A percentile compares a stretch with the other conserved stretches of the same genome.
phyloP scores from a whole-genome alignment of 2,113 vertebrate genomes.

The Seriola dumerili region DNA sequence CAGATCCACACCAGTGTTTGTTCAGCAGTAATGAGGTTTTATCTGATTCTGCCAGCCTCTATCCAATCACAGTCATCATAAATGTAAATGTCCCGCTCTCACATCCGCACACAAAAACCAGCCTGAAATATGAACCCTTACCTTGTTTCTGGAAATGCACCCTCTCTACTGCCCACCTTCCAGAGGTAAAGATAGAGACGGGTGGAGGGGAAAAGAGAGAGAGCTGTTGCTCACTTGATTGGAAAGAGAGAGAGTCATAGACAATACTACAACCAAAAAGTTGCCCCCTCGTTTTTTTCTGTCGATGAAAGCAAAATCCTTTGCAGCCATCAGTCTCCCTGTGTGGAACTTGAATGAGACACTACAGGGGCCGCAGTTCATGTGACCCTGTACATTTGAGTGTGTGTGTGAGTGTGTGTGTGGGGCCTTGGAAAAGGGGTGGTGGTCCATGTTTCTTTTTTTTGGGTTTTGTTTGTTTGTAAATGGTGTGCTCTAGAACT shows the following conservation, averaged over 20 bases:
- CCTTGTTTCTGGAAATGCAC: conserved; percentile 77
- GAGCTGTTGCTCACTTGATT: conserved; percentile 55
- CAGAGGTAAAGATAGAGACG: conserved; percentile 63
- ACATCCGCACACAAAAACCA: conserved; percentile 19
- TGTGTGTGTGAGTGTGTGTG: conserved; percentile 4
- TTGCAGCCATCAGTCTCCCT: conserved; percentile 59
- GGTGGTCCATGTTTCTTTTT: conserved; percentile 59
- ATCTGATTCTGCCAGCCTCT: conserved; percentile 33
- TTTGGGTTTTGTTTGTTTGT: conserved; percentile 76
- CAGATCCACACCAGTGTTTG: conserved; percentile 20
- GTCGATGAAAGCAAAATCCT: conserved; percentile 83
- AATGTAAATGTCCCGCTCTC: conserved; percentile 30
- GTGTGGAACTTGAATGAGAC: conserved; percentile 73
- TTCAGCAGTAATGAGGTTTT: conserved; percentile 46
- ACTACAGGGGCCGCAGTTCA: conserved; percentile 48
- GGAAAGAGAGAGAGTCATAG: conserved; percentile 63
- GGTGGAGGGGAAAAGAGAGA: conserved; percentile 60
- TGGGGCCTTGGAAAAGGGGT: conserved; percentile 47
- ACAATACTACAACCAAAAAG: conserved; percentile 77
- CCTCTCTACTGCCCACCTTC: conserved; percentile 62
- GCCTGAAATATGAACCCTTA: conserved; percentile 62
- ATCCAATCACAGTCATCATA: conserved; percentile 30
- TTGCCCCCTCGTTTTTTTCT: conserved; percentile 76
- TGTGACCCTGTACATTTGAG: conserved; percentile 56
- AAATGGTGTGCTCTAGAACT: conserved; percentile 78